Evolutionary conservation across 2,888 invertebrate genomes (phyloP).

Genomic region (Tetheella fluctuosa): DNA sequence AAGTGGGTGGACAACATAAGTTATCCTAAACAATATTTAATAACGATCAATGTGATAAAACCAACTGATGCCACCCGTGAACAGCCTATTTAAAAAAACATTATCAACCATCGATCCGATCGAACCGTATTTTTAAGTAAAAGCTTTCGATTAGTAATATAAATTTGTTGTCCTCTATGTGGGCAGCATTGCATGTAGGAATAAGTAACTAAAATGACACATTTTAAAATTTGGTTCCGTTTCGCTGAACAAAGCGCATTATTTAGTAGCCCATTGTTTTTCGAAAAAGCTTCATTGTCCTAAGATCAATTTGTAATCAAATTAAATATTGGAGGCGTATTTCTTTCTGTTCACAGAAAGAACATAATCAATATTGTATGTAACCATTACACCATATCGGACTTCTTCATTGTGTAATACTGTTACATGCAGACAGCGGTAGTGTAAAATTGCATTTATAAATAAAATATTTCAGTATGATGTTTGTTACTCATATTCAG

Average conservation of each 20-base stretch:
- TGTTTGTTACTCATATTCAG: no score
- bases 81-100: neutral
- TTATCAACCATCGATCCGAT: no score
- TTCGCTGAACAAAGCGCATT: constrained; percentile 53
- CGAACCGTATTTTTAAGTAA: no score
- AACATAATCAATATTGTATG: constrained; percentile 10
- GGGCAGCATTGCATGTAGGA: constrained; percentile 63
- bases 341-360: neutral
- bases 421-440: neutral
- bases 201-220: constrained; percentile 53
- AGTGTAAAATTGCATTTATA: no score
- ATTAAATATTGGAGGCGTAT: constrained; percentile 8
- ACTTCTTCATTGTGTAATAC: constrained; percentile 2
- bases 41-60: constrained; percentile 51
- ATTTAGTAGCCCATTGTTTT: constrained; percentile 63
- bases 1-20: constrained; percentile 68
- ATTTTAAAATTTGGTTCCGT: constrained; percentile 56
- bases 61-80: constrained; percentile 36
- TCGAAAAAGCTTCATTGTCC: constrained; percentile 52
- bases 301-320: constrained; percentile 40
- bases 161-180: constrained; percentile 32
- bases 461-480: no score
- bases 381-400: constrained; percentile 5
- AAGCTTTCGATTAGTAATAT: neutral
- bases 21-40: constrained; percentile 53